Base-by-base conservation (phyloP, 2,113 vertebrate genomes). In the Myotis brandtii region DNA sequence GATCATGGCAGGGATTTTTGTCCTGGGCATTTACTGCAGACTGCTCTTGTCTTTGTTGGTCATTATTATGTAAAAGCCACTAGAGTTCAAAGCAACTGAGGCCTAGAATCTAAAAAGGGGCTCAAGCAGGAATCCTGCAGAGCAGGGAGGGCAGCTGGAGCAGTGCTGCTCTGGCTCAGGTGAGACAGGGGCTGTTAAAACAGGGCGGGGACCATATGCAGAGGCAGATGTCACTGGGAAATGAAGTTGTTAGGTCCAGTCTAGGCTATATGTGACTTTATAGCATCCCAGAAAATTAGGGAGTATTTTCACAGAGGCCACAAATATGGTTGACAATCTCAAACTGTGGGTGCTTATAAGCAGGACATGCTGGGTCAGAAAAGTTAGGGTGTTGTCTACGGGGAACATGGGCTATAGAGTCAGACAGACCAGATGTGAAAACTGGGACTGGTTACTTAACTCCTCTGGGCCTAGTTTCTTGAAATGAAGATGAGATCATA, bases 201-300 rank as follows among this genome's bases (percentile, higher is more conserved):
- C 25, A 23, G 30, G 66, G 13, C 2, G 5, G 46, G 16, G 32
- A 70, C 48, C 40, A 30, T n/a, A 52, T 46, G 10, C 34, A 77
- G n/a, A 83, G 69, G 50, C 81, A 80, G 59, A 50, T 75, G 73
- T 86, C 89, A n/a, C 46, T 77, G 64, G 52, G 76, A 93, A 88
- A 93, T 50, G n/a, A 90, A 54, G 23, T 16, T 73, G 43, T 91
- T 52, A 86, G 72, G 75, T 18, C 69, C 27, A 54, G 4, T 76
- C 48, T 66, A 82, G 89, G 82, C 11, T 67, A 40, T 27, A 32
- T 86, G 81, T 93, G 84, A 84, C 56, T 84, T 89, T 10, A 92
- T 20, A 32, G 23, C 54, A 93, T n/a, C 90, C 50, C 23, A 93
- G 56, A 84, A 94, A 69, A 83, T 86, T 18, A 93, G 1, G 17